phyloP scores from a whole-genome alignment of 2,888 invertebrate species.

The Drosophila barbarae region DNA sequence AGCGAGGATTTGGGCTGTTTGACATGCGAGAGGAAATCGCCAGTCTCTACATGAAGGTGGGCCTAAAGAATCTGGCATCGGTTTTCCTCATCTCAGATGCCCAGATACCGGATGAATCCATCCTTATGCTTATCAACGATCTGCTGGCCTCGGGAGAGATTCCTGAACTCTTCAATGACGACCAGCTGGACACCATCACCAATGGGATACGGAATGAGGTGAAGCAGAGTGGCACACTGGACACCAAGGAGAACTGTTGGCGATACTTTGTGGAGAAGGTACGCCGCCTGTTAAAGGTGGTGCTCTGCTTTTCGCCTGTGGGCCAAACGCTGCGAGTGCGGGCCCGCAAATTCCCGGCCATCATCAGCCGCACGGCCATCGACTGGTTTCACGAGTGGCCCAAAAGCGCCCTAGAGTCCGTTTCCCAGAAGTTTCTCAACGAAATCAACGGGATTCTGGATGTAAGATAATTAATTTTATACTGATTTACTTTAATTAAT shows the following conservation, averaged over 20 bases:
- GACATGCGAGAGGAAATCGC: conserved; percentile 90
- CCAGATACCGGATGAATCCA: conserved; percentile 94
- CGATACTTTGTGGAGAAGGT: conserved; percentile 95
- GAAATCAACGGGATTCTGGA: conserved; percentile 88
- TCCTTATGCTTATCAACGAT: conserved; percentile 95
- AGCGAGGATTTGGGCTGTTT: conserved; percentile 90
- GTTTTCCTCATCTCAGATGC: conserved; percentile 97
- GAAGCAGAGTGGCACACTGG: conserved; percentile 89
- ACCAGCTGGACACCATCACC: conserved; percentile 93
- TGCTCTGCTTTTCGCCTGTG: conserved; percentile 98
- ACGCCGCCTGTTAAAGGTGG: conserved; percentile 87
- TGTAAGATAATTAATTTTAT: conserved; percentile 62
- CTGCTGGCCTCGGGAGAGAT: conserved; percentile 96
- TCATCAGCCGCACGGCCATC: conserved; percentile 95
- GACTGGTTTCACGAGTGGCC: conserved; percentile 99
- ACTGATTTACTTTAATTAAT: neutral
- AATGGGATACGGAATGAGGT: conserved; percentile 89
- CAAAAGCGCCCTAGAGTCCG: conserved; percentile 92
- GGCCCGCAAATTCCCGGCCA: conserved; percentile 95
- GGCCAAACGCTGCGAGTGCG: conserved; percentile 92
- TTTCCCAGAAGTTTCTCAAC: conserved; percentile 90
- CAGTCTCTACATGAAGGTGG: conserved; percentile 90
- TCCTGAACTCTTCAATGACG: conserved; percentile 93
- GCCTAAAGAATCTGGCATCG: conserved; percentile 91
- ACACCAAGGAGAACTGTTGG: conserved; percentile 97